Evolutionary conservation across 1,140 invertebrate species (phyloP).

Genomic region (Drosophila tristis): DNA sequence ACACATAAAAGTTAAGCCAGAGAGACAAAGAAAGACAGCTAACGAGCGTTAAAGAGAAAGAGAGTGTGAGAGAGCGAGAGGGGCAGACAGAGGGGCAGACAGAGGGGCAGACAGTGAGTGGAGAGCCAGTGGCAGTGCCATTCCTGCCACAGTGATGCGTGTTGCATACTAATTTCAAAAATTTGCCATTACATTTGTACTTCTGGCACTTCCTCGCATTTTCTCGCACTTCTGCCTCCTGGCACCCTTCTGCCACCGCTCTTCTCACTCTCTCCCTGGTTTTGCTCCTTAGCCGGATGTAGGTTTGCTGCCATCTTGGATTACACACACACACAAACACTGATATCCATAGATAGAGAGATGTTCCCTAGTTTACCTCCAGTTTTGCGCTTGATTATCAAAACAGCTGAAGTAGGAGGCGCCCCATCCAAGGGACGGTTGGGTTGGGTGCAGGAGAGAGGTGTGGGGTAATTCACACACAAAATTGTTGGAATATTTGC

Average conservation of each 20-base stretch:
- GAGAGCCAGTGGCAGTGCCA: no score
- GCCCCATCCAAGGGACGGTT: no score
- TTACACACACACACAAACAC: conserved; percentile 51
- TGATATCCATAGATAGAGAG: no score
- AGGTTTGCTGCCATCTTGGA: conserved; percentile 40
- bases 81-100: neutral
- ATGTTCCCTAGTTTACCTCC: conserved; percentile 27
- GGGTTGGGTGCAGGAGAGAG: neutral
- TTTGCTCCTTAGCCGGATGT: conserved; percentile 9
- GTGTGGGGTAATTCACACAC: conserved; percentile 42
- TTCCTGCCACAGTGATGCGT: conserved; percentile 51
- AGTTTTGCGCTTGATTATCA: conserved; percentile 63
- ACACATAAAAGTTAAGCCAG: conserved; percentile 7
- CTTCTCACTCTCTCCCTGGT: neutral
- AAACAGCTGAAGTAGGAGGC: conserved; percentile 32
- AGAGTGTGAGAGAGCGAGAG: neutral
- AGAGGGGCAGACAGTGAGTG: neutral
- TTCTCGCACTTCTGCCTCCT: conserved; percentile 9
- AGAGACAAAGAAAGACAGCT: neutral
- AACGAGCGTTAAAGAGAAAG: no score
- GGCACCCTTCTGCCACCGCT: neutral
- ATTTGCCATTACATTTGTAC: conserved; percentile 77
- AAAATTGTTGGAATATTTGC: conserved; percentile 60
- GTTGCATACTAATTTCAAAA: conserved; percentile 78
- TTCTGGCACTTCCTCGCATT: conserved; percentile 34